phyloP scores from a whole-genome alignment of 2,113 vertebrate genomes.

The Calyptommatus sinebrachiatus region DNA sequence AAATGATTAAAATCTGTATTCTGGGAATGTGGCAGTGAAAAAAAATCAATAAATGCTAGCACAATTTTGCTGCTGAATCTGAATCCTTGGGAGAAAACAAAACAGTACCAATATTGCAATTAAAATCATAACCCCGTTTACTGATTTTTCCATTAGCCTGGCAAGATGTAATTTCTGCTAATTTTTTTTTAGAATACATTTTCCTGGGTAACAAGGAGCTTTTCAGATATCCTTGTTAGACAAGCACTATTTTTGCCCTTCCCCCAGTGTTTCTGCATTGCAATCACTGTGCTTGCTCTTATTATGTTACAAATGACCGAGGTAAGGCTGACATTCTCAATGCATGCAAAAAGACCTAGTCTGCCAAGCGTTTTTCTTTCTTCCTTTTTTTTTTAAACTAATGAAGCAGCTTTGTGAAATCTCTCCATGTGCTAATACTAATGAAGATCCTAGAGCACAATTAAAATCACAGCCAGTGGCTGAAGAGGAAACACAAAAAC shows the following conservation, averaged over 20 bases:
- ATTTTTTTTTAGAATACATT: constrained; percentile 90
- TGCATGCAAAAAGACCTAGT: constrained; percentile 88
- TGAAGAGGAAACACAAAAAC: constrained; percentile 75
- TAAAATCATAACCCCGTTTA: constrained; percentile 85
- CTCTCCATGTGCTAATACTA: constrained; percentile 87
- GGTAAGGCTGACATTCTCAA: constrained; percentile 91
- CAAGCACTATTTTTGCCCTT: constrained; percentile 83
- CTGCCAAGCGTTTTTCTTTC: constrained; percentile 74
- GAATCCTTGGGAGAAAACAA: constrained; percentile 77
- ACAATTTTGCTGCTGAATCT: constrained; percentile 80
- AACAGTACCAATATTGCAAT: constrained; percentile 89
- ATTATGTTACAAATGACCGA: constrained; percentile 99
- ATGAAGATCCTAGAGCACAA: constrained; percentile 96
- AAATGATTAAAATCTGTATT: constrained; percentile 98
- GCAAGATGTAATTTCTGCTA: constrained; percentile 81
- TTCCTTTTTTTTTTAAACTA: constrained; percentile 59
- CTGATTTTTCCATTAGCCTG: constrained; percentile 85
- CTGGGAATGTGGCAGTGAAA: constrained; percentile 82
- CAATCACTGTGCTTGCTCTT: constrained; percentile 93
- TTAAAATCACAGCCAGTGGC: constrained; percentile 83
- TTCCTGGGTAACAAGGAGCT: constrained; percentile 88
- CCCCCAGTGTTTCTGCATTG: constrained; percentile 83
- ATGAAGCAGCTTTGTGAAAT: constrained; percentile 86
- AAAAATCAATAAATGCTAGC: constrained; percentile 89
- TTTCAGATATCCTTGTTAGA: constrained; percentile 81